A percentile compares a stretch with the other conserved stretches of the same genome.
Conservation (phyloP, 2,113 vertebrate species). For the human region DNA sequence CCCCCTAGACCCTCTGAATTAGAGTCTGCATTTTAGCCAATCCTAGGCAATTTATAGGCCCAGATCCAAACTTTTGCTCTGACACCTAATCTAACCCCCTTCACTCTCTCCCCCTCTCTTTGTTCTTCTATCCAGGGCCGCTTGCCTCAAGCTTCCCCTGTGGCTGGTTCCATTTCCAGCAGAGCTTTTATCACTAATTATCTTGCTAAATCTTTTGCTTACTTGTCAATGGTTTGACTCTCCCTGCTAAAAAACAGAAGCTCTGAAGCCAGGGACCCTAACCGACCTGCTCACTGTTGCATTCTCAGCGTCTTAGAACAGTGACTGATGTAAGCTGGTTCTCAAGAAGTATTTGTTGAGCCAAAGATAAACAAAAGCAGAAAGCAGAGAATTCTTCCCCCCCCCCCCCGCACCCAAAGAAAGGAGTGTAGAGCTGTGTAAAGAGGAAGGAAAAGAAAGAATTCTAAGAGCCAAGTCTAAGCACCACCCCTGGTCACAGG, state of each 20-base stretch:
- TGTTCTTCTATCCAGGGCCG: background rate
- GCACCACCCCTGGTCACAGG: too few relatives aligned
- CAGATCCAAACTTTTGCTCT: background rate
- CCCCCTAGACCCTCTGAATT: background rate
- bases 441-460: background rate
- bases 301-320: background rate
- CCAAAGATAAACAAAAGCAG: background rate
- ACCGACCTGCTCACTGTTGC: rapidly evolving
- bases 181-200: background rate
- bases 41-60: background rate
- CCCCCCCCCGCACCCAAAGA: too few relatives aligned
- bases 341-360: background rate
- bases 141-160: background rate
- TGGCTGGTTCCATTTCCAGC: background rate
- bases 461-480: background rate
- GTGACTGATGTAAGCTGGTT: background rate
- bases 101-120: background rate
- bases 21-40: background rate
- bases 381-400: background rate
- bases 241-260: background rate
- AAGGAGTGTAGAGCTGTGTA: too few relatives aligned
- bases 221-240: background rate
- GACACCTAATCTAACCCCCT: background rate
- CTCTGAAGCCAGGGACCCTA: background rate
- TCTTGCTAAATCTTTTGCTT: background rate